Base-by-base conservation (phyloP, 23 tunicate genomes). In the Ciona savignyi region DNA sequence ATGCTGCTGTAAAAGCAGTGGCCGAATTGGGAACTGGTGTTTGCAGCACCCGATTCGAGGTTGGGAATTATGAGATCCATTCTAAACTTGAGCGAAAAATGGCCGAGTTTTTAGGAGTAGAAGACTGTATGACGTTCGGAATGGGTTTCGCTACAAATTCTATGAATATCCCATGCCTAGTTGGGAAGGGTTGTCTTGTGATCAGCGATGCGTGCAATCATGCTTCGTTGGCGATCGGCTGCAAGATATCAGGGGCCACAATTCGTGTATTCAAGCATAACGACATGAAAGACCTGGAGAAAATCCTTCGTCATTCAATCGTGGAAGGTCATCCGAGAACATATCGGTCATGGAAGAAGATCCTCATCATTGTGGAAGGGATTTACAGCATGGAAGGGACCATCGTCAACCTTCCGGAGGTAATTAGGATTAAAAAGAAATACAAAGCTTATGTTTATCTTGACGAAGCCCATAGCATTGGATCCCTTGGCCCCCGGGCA, bases 71-170 rank as follows among this genome's bases (percentile, higher is more conserved):
- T 15, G 68, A 56, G 28, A 24, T 74, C 25, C 78, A 74, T 74
- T 33, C 56, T 4, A 51, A 56, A 60, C n/a, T 74, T 2, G 78
- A 74, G 42, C 29, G 30, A 56, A 60, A 23, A 22, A 60, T 74
- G 32, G 78, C 78, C 24, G 30, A 74, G 60, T 74, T 34, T 56
- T 30, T 74, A 25, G 78, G 78, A 25, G 78, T 74, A 25, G 78
- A 74, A 26, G 60, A 56, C 32, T 74, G 78, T 28, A 26, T 74
- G 25, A 30, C 67, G 15, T 74, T 74, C 25, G 78, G 78, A 56
- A 74, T 74, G 78, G 78, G 78, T 20, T 74, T 74, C 31, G 78
- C 78, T 51, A 74, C 78, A 1, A 74, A 74, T 60, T 74, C 78
- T 21, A 74, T 74, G 78, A 56, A 74, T 60, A 74, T 74, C 29